These are phyloP conservation scores for Napeogenes sylphis DNA, from an alignment of 2,888 invertebrate species.

Conservation along the genomic window DNA sequence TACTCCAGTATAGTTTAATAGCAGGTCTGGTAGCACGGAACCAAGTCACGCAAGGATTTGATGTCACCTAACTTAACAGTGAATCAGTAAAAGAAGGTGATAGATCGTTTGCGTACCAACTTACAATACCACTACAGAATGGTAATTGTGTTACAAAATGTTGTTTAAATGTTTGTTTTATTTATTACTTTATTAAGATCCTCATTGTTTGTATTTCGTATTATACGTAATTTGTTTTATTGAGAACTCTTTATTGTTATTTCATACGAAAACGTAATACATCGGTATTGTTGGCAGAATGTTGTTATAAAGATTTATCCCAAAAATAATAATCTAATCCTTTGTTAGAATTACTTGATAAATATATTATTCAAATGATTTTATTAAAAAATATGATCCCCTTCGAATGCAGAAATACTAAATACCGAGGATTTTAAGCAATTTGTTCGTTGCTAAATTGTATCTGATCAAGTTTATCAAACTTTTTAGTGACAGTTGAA, in stretches of 20 bases:
- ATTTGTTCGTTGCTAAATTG: constrained; percentile 16
- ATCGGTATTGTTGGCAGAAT: too few species aligned
- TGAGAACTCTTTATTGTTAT: too few species aligned
- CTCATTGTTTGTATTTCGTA: background rate
- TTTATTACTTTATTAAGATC: too few species aligned
- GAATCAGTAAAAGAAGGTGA: background rate
- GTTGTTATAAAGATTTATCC: background rate
- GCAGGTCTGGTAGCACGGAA: background rate
- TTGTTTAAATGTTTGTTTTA: background rate
- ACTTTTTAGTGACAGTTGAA: constrained; percentile 22
- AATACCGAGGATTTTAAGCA: constrained; percentile 7
- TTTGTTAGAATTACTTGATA: too few species aligned
- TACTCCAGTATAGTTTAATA: constrained; percentile 3
- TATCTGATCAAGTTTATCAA: constrained; percentile 21
- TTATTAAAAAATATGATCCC: too few species aligned
- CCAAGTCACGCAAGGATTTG: constrained; percentile 3
- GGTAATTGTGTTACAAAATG: background rate
- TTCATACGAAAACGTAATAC: too few species aligned
- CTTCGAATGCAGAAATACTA: too few species aligned
- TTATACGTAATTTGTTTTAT: too few species aligned
- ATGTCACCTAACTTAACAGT: constrained; percentile 5
- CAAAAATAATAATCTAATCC: background rate
- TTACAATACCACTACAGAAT: background rate
- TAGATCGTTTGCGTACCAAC: background rate
- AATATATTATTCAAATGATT: too few species aligned